phyloP scores from a whole-genome alignment of 2,888 invertebrate species.

The Timandra comae region DNA sequence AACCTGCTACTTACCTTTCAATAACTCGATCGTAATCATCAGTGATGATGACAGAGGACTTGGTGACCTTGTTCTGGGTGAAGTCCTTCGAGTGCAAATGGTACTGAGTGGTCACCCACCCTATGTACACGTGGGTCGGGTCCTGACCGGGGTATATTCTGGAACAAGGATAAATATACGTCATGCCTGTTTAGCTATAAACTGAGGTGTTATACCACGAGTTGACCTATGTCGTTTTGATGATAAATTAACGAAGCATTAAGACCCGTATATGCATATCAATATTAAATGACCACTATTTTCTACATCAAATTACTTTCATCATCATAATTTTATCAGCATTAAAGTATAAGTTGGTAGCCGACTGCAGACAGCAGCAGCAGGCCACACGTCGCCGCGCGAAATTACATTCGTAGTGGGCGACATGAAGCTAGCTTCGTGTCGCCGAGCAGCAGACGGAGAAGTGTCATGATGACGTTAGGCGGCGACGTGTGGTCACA shows the following conservation, averaged over 20 bases:
- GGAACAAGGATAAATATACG: constrained; percentile 27
- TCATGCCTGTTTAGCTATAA: neutral
- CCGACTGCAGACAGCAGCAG: too few species aligned
- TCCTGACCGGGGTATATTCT: constrained; percentile 96
- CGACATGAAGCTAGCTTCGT: too few species aligned
- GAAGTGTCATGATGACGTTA: too few species aligned
- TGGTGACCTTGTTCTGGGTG: constrained; percentile 90
- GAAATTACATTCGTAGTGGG: too few species aligned
- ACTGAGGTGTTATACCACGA: neutral
- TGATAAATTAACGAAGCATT: neutral
- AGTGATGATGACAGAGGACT: constrained; percentile 86
- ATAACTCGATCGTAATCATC: constrained; percentile 87
- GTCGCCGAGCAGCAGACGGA: too few species aligned
- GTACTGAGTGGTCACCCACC: constrained; percentile 99
- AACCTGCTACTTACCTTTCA: constrained; percentile 78
- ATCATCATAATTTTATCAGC: too few species aligned
- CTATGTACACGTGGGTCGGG: constrained; percentile 95
- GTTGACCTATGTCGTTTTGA: too few species aligned
- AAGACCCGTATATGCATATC: neutral
- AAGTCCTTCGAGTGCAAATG: constrained; percentile 93
- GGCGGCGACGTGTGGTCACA: too few species aligned
- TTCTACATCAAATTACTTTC: too few species aligned
- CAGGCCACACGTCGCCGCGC: too few species aligned
- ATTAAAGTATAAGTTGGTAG: too few species aligned
- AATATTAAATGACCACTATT: too few species aligned